Evolutionary conservation across 2,113 vertebrate species (phyloP).

Genomic region (Catagonus wagneri): DNA sequence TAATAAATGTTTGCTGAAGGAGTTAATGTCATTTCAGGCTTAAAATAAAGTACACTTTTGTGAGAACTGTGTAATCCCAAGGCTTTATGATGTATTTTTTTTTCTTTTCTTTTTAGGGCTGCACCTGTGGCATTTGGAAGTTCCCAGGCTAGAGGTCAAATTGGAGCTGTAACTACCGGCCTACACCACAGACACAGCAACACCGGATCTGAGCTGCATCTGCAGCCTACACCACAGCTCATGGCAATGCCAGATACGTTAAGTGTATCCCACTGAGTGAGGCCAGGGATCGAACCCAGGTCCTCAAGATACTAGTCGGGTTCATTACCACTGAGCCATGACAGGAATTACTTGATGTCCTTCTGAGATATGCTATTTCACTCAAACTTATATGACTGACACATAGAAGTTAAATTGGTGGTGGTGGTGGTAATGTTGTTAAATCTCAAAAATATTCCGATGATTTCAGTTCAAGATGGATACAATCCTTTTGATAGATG

Average conservation of each 20-base stretch:
- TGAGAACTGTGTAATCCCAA: neutral
- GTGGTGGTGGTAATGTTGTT: neutral
- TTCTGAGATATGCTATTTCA: neutral
- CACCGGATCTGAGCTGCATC: too few relatives aligned
- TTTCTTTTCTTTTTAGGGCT: too few relatives aligned
- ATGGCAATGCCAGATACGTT: too few relatives aligned
- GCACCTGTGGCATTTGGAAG: too few relatives aligned
- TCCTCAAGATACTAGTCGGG: too few relatives aligned
- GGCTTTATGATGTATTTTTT: neutral
- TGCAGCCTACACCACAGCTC: too few relatives aligned
- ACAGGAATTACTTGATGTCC: neutral
- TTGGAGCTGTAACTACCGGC: too few relatives aligned
- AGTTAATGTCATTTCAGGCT: neutral
- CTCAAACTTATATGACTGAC: neutral
- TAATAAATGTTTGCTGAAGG: neutral
- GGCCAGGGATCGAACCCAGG: too few relatives aligned
- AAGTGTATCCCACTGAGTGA: too few relatives aligned
- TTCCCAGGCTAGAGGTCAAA: too few relatives aligned
- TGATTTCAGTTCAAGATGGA: neutral
- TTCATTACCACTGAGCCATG: too few relatives aligned
- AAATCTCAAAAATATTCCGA: neutral
- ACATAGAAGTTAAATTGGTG: neutral
- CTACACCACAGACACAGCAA: too few relatives aligned
- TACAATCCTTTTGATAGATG: neutral
- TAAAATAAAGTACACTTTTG: neutral